Percentiles rank a stretch among this genome's conserved stretches.
Evolutionary conservation across 1,140 invertebrate genomes (phyloP).

Genomic region (Whitmania pigra): DNA sequence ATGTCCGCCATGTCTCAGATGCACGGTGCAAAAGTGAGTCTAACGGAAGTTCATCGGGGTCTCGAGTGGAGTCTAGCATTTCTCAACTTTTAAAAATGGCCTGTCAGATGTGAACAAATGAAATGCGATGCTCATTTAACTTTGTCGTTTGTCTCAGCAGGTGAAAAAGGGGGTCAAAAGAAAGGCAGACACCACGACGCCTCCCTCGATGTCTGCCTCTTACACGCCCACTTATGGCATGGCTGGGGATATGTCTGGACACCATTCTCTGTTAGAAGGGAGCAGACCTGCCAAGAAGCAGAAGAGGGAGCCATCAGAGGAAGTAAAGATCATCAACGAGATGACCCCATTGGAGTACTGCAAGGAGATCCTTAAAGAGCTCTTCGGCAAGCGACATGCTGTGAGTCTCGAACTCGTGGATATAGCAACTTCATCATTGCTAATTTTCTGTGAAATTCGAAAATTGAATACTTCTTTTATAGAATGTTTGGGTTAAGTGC

Average conservation of each 20-base stretch:
- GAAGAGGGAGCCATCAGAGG: conserved; percentile 50
- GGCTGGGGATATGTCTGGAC: conserved; percentile 55
- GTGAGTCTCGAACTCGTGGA: conserved; percentile 49
- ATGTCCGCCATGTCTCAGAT: not conserved
- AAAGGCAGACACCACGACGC: conserved; percentile 92
- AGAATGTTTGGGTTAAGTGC: not conserved
- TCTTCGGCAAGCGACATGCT: conserved; percentile 88
- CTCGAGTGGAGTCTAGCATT: too few species aligned
- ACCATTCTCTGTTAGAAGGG: conserved; percentile 64
- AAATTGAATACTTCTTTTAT: not conserved
- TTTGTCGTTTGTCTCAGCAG: conserved; percentile 22
- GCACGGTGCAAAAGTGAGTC: too few species aligned
- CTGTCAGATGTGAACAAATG: too few species aligned
- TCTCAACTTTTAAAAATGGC: too few species aligned
- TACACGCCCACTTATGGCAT: conserved; percentile 17
- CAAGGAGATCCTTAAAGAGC: conserved; percentile 84
- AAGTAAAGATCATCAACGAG: conserved; percentile 28
- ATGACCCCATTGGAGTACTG: conserved; percentile 63
- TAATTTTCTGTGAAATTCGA: too few species aligned
- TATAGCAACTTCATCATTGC: not conserved
- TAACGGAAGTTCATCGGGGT: too few species aligned
- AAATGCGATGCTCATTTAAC: too few species aligned
- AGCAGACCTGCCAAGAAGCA: conserved; percentile 85
- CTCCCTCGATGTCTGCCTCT: conserved; percentile 25
- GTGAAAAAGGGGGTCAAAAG: conserved; percentile 89